Base-by-base conservation (phyloP, 2,888 invertebrate species). In the Gymnocheta viridis region DNA sequence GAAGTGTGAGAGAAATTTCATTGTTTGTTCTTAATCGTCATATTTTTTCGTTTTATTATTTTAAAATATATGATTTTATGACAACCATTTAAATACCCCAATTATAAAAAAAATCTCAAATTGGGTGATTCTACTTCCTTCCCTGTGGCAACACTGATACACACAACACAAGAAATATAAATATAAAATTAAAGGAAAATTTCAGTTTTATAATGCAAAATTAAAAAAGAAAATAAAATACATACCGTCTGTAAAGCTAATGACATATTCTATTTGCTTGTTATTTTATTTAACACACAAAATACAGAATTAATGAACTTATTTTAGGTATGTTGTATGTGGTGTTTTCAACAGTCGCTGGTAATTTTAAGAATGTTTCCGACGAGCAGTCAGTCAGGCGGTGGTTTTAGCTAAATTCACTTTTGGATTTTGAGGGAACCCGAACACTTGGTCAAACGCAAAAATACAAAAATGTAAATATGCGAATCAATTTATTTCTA, bases 171-270 rank as follows among this genome's bases (percentile, higher is more conserved):
- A 41, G 2, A n/a, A n/a, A n/a, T n/a, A n/a, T n/a, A n/a, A n/a
- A 22, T 10, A 19, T 19, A 19, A 47, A 22, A 19, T 7, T 47
- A 47, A 47, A 47, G 47, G 47, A 47, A 47, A 19, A 47, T 58
- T 47, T 54, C 4, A 49, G 17, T 49, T 29, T 29, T 19, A 12
- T 56, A 38, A 5, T 17, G 7, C 4, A 27, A 62, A 32, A 19
- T 22, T 12, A 24, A 67, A 19, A 32, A 41, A n/a, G n/a, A n/a
- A n/a, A n/a, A n/a, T n/a, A 2, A 6, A 41, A 41, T 14, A 73
- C 80, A 73, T 41, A 80, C 80, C 73, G 73, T 58, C 49, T 80
- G 80, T 58, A 80, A 41, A n/a, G 66, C 38, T 58, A 49, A 58
- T 58, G 80, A 72, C 80, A 80, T 80, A 19, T 73, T 80, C 2